Conservation (phyloP, 2,797 vertebrate species). For the Margarornis squamiger region DNA sequence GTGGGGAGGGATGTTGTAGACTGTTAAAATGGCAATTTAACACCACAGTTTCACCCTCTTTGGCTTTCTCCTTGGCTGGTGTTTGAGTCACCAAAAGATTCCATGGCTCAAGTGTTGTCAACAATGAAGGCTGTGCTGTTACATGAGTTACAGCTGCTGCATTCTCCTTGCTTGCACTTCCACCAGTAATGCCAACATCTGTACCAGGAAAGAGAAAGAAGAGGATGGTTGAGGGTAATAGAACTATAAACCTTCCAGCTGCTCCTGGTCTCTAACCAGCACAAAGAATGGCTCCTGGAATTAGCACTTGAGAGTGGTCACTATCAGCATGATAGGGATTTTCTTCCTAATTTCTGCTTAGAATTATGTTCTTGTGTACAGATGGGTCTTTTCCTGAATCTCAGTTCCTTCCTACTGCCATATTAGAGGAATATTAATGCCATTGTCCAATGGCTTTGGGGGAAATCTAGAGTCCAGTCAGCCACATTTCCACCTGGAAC, state of each 20-base stretch:
- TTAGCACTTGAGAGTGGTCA: neutral
- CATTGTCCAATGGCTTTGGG: neutral
- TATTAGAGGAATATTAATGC: neutral
- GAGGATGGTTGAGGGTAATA: neutral
- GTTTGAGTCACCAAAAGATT: slow-evolving; percentile 53
- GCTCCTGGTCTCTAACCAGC: neutral
- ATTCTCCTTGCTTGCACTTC: neutral
- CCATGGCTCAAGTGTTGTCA: neutral
- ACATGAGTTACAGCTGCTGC: neutral
- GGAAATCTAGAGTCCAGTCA: neutral
- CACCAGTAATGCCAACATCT: neutral
- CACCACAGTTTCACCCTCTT: slow-evolving; percentile 69
- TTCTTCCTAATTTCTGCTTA: neutral
- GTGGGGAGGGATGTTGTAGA: neutral
- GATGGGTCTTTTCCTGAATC: neutral
- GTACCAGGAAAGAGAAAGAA: slow-evolving; percentile 22
- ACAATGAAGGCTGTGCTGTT: neutral
- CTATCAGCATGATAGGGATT: neutral
- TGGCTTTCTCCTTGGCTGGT: slow-evolving; percentile 69
- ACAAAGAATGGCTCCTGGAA: neutral
- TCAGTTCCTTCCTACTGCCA: neutral
- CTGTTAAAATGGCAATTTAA: slow-evolving; percentile 60
- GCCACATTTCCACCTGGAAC: neutral
- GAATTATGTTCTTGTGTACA: neutral
- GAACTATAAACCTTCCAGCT: neutral